These are phyloP conservation scores for Drosophila paucipuncta DNA, from an alignment of 2,888 invertebrate species.

Conservation along the genomic window DNA sequence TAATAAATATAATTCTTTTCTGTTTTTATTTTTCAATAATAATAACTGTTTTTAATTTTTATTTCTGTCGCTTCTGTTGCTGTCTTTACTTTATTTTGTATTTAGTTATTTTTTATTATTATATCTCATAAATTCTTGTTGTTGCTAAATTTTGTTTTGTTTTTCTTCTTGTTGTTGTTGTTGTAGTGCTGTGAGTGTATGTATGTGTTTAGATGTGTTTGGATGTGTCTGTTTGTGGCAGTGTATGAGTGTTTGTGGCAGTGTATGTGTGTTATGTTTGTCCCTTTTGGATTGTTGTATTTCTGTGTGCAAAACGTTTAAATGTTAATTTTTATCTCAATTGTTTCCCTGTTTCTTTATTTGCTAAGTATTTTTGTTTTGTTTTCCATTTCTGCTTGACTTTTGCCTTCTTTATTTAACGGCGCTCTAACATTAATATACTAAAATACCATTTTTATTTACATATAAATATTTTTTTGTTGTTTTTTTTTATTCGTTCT, in stretches of 20 bases:
- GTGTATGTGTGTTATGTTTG: conserved; percentile 34
- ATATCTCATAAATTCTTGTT: conserved; percentile 82
- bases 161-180: conserved; percentile 47
- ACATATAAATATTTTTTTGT: conserved; percentile 64
- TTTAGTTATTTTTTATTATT: conserved; percentile 68
- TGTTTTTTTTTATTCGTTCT: conserved; percentile 30
- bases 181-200: conserved; percentile 39
- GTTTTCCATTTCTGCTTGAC: conserved; percentile 44
- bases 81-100: conserved; percentile 56
- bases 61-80: conserved; percentile 45
- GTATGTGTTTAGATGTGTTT: conserved; percentile 28
- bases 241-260: conserved; percentile 35
- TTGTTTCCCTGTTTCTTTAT: conserved; percentile 83
- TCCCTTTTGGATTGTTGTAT: conserved; percentile 25
- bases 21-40: conserved; percentile 36
- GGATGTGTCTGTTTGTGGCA: conserved; percentile 40
- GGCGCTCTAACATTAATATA: conserved; percentile 75
- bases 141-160: conserved; percentile 80
- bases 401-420: conserved; percentile 58
- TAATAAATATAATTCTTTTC: conserved; percentile 74
- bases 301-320: conserved; percentile 71
- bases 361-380: conserved; percentile 71
- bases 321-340: conserved; percentile 81
- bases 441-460: conserved; percentile 74
- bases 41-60: conserved; percentile 44